phyloP scores from a whole-genome alignment of 2,888 invertebrate species.

The Tineola bisselliella region DNA sequence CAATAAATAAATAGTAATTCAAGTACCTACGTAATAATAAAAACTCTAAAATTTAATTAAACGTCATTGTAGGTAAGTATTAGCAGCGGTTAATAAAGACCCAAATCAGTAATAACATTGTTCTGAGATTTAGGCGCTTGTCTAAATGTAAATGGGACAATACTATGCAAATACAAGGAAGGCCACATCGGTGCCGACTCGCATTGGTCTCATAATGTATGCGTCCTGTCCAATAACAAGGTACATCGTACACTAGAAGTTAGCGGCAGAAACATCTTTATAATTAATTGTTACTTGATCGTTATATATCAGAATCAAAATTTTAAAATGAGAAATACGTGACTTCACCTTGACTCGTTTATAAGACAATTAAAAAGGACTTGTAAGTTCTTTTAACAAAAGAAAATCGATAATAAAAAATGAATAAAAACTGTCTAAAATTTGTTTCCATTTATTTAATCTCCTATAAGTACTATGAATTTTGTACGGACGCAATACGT shows the following conservation, averaged over 20 bases:
- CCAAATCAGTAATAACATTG: background rate
- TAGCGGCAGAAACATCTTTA: background rate
- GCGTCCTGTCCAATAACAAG: conserved; percentile 32
- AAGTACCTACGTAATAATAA: too few relatives aligned
- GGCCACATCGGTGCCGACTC: background rate
- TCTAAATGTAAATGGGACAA: conserved; percentile 56
- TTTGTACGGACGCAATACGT: background rate
- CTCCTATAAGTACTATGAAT: background rate
- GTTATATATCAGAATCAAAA: too few relatives aligned
- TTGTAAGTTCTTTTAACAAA: too few relatives aligned
- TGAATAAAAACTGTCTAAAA: too few relatives aligned
- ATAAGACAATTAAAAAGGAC: too few relatives aligned
- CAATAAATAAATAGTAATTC: too few relatives aligned
- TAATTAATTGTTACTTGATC: too few relatives aligned
- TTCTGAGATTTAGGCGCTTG: conserved; percentile 19
- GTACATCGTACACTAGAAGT: conserved; percentile 11
- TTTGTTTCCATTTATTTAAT: too few relatives aligned
- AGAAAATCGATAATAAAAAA: too few relatives aligned
- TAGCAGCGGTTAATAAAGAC: background rate
- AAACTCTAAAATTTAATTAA: too few relatives aligned
- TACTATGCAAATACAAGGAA: conserved; percentile 47
- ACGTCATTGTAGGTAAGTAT: background rate
- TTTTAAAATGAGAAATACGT: too few relatives aligned
- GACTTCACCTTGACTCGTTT: too few relatives aligned
- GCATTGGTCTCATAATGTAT: conserved; percentile 36